phyloP scores from a whole-genome alignment of 2,797 vertebrate genomes.

The Sphaeramia orbicularis region DNA sequence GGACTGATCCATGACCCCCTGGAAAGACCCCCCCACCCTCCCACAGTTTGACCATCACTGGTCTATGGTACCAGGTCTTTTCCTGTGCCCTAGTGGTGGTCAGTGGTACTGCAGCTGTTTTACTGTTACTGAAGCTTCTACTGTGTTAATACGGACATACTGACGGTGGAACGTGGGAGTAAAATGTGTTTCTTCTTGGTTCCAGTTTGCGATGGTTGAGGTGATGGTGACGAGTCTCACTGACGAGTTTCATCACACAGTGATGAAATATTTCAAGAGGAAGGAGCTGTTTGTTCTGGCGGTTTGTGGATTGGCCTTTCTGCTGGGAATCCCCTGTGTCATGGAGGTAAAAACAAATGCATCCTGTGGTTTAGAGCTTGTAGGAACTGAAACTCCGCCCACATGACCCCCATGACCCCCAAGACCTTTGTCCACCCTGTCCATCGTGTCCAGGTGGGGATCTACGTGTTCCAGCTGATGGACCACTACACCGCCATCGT shows the following conservation, averaged over 20 bases:
- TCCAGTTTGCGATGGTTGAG: conserved; percentile 88
- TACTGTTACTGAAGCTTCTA: no score
- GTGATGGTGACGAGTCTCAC: conserved; percentile 86
- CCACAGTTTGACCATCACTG: no score
- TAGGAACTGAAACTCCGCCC: background rate
- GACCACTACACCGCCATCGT: conserved; percentile 88
- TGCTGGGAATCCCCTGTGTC: conserved; percentile 84
- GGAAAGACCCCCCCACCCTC: no score
- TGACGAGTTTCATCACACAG: conserved; percentile 67
- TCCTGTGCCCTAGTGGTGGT: no score
- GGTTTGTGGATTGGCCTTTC: conserved; percentile 68
- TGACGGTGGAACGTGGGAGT: no score
- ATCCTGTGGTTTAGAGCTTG: background rate
- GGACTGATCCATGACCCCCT: no score
- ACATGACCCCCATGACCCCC: background rate
- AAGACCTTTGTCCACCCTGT: no score
- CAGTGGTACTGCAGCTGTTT: no score
- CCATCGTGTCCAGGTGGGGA: conserved; percentile 77
- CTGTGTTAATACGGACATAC: no score
- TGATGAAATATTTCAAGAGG: conserved; percentile 73
- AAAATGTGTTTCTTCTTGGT: background rate
- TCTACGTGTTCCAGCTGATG: conserved; percentile 88
- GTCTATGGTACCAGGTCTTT: no score
- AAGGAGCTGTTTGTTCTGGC: conserved; percentile 84
- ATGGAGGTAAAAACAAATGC: conserved; percentile 81